Evolutionary conservation across 2,888 invertebrate genomes (phyloP).

Genomic region (Himalopsyche anomala): DNA sequence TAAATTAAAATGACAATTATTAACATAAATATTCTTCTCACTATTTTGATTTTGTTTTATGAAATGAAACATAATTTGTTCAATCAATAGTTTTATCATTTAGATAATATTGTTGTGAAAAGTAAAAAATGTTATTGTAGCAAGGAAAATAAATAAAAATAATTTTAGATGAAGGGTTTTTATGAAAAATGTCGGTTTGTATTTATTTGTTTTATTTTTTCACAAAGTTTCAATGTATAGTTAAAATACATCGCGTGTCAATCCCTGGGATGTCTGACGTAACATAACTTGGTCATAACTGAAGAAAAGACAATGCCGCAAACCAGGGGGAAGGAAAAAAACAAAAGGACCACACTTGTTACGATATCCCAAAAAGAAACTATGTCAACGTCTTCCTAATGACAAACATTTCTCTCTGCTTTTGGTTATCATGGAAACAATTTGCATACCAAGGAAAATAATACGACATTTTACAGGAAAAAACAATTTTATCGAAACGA

Average conservation of each 20-base stretch:
- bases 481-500: not conserved
- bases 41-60: no score
- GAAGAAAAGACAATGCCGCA: conserved; percentile 11
- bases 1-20: no score
- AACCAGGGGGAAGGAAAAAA: not conserved
- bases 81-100: no score
- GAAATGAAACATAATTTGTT: no score
- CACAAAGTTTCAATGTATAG: no score
- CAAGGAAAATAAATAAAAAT: no score
- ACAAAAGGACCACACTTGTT: conserved; percentile 9
- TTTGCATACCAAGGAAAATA: not conserved
- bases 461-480: not conserved
- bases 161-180: no score
- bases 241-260: not conserved
- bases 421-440: not conserved
- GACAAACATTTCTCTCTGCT: not conserved
- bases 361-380: conserved; percentile 11
- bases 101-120: no score
- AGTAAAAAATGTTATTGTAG: no score
- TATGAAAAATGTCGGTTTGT: no score
- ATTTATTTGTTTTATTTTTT: no score
- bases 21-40: no score
- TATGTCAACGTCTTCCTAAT: conserved; percentile 8
- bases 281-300: conserved; percentile 9
- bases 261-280: not conserved